These are phyloP conservation scores for Eueides isabella DNA, from an alignment of 1,140 invertebrate genomes.

Conservation along the genomic window DNA sequence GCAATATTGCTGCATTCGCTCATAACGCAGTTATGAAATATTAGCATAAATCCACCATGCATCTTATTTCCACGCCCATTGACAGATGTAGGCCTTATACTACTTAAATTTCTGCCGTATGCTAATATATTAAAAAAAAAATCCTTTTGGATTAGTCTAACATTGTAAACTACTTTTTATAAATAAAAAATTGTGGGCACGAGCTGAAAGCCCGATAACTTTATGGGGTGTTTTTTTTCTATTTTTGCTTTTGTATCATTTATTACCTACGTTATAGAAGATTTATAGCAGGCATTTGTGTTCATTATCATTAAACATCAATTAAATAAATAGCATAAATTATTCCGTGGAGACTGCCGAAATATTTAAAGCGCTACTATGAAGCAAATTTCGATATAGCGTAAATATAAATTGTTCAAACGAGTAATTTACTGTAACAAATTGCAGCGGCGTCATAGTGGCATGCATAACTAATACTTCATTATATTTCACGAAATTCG, in stretches of 20 bases:
- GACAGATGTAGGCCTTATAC: constrained; percentile 59
- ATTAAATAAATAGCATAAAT: not conserved
- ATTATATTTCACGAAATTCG: constrained; percentile 50
- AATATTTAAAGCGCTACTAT: not conserved
- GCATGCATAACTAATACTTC: constrained; percentile 50
- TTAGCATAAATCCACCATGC: constrained; percentile 70
- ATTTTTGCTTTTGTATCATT: constrained; percentile 22
- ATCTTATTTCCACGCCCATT: constrained; percentile 59
- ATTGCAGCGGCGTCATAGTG: constrained; percentile 39
- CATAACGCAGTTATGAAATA: constrained; percentile 37
- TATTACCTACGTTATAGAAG: not conserved
- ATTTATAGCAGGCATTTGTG: not conserved
- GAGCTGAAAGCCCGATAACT: constrained; percentile 43
- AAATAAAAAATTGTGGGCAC: constrained; percentile 63
- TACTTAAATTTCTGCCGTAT: constrained; percentile 60
- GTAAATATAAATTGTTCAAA: constrained; percentile 15
- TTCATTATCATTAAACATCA: constrained; percentile 11
- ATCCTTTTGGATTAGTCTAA: constrained; percentile 42
- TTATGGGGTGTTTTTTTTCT: constrained; percentile 21
- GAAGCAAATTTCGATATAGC: constrained; percentile 6
- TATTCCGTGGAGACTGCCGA: not conserved
- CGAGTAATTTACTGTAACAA: constrained; percentile 41
- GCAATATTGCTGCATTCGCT: constrained; percentile 37
- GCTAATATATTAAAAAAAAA: constrained; percentile 65
- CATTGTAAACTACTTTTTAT: constrained; percentile 56